phyloP scores from a whole-genome alignment of 64 coral and sea anemone genomes.

The Acropora yongei region DNA sequence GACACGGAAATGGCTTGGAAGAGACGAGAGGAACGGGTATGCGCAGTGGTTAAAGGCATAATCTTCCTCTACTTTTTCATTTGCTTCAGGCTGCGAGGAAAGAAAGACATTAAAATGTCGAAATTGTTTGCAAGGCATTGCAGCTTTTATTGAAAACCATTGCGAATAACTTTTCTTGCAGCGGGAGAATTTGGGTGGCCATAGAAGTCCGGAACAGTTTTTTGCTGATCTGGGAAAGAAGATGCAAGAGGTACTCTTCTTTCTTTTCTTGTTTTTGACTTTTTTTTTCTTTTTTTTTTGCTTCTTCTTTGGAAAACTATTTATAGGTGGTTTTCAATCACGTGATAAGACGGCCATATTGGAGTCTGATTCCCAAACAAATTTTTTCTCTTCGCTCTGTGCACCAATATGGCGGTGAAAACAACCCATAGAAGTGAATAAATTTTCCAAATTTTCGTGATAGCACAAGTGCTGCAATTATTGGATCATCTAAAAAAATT shows the following conservation, averaged over 20 bases:
- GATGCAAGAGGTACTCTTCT: constrained; percentile 64
- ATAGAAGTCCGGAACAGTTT: constrained; percentile 39
- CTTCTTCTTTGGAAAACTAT: too few species aligned
- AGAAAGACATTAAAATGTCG: not conserved
- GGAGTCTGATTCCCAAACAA: too few species aligned
- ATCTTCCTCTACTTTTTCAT: too few species aligned
- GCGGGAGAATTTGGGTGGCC: not conserved
- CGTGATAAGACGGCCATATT: too few species aligned
- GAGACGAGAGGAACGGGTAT: constrained; percentile 25
- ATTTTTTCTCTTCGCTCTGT: too few species aligned
- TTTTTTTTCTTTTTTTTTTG: too few species aligned
- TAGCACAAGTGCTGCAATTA: too few species aligned
- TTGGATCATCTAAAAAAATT: too few species aligned
- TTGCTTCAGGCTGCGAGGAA: not conserved
- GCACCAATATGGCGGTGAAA: too few species aligned
- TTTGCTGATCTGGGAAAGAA: constrained; percentile 59
- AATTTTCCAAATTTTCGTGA: too few species aligned
- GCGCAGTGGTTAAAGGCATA: not conserved
- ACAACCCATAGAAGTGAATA: too few species aligned
- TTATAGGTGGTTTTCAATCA: too few species aligned
- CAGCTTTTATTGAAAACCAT: not conserved
- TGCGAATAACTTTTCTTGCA: not conserved
- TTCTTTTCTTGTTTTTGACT: not conserved
- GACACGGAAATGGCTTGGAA: constrained; percentile 43
- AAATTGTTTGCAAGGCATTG: not conserved